Evolutionary conservation across 2,113 vertebrate genomes (phyloP), one percentile per base, ranked within the genome.

Genomic region (Parotia lawesii): DNA sequence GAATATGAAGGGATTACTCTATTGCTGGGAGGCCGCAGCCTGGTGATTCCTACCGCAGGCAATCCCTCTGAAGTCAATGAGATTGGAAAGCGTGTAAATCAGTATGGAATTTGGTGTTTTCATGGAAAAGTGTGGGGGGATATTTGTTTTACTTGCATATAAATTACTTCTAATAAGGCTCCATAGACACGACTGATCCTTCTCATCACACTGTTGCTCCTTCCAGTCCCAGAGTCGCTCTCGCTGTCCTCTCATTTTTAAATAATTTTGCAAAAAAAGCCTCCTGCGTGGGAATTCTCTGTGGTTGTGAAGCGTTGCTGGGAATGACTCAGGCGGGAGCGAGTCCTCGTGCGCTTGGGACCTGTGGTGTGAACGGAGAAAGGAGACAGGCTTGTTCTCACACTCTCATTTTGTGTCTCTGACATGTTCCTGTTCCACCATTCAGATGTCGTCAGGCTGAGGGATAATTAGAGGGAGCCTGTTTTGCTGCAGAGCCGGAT

Each of bases 381-480:
- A 90, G 93, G 90, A 67, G 94, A 15, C 4, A 1, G 78, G 22
- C 88, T 85, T 44, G 71, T 93, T 87, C 75, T 90, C 88, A 75
- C 88, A 44, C 90, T 85, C 76, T 88, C 83, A 35, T 80, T 83
- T 15, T 23, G 79, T 66, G 86, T 18, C 75, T 54, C 64, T 87
- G 53, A 16, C 13, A 1, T 38, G 3, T 81, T 82, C 58, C 74
- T 82, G 57, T 85, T 78, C 91, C 83, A 38, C 38, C 71, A 22
- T 90, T 47, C n/a, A 37, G 67, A 45, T 74, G 82, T 31, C 29
- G 5, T 67, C 88, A 51, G 65, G 82, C 62, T 47, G 57, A 64
- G 84, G 47, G 89, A 50, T 95, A 89, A 94, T 96, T 86, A 91
- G 56, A 95, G 60, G 84, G 84, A 89, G 84, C 42, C 64, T 72